Evolutionary conservation across 2,797 vertebrate species (phyloP).

Genomic region (Ceryle rudis): DNA sequence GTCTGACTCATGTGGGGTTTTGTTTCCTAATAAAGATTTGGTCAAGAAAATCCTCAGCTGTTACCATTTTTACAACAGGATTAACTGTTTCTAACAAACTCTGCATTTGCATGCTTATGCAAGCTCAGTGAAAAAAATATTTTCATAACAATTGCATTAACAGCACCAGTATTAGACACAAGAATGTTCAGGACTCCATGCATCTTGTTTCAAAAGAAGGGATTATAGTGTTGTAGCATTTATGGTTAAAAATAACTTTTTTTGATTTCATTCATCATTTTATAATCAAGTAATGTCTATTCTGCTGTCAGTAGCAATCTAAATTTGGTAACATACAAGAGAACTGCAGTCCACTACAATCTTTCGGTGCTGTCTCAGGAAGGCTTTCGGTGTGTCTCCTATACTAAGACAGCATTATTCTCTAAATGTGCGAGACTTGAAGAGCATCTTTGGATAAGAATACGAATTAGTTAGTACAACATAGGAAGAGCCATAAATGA

Average conservation of each 20-base stretch:
- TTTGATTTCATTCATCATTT: conserved; percentile 17
- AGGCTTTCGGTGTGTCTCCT: neutral
- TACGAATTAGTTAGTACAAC: conserved; percentile 2
- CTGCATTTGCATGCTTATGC: conserved; percentile 8
- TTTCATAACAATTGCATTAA: neutral
- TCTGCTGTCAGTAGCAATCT: conserved; percentile 29
- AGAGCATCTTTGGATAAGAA: neutral
- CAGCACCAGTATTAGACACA: neutral
- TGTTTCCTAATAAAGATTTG: neutral
- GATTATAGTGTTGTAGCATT: neutral
- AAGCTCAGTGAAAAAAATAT: conserved; percentile 23
- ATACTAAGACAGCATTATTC: neutral
- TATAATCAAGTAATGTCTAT: conserved; percentile 28
- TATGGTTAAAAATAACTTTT: neutral
- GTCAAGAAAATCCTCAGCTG: neutral
- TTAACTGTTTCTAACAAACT: conserved; percentile 13
- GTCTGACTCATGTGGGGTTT: neutral
- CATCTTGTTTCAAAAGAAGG: neutral
- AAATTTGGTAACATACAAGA: conserved; percentile 24
- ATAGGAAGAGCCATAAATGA: neutral
- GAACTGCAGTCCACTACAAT: neutral
- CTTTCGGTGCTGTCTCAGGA: conserved; percentile 20
- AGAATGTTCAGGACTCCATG: neutral
- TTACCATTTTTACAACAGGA: neutral
- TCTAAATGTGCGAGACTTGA: conserved; percentile 20